Percentiles rank a stretch among this genome's conserved stretches.
Evolutionary conservation across 1,140 invertebrate species (phyloP).

Genomic region (roundworm (Caenorhabditis elegans)): DNA sequence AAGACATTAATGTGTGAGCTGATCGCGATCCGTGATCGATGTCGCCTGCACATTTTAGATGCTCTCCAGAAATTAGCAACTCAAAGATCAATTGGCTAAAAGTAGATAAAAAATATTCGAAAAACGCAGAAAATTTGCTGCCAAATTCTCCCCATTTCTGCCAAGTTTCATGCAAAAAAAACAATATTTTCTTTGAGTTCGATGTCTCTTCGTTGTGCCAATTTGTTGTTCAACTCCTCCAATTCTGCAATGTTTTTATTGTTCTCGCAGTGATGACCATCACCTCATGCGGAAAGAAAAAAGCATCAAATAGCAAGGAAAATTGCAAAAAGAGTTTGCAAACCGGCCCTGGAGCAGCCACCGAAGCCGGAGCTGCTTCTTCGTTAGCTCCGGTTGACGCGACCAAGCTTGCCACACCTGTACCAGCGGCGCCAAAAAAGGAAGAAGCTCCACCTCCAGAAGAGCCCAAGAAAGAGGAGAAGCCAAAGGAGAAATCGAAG

Average conservation of each 20-base stretch:
- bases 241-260: not conserved
- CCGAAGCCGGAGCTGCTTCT: too few relatives aligned
- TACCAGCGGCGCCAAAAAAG: not conserved
- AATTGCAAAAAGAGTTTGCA: not conserved
- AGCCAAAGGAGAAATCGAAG: constrained; percentile 4
- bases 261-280: not conserved
- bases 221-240: not conserved
- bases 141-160: not conserved
- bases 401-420: too few relatives aligned
- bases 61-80: too few relatives aligned
- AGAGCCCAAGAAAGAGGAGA: not conserved
- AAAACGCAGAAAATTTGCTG: too few relatives aligned
- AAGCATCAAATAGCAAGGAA: not conserved
- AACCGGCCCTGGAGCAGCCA: too few relatives aligned
- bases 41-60: too few relatives aligned
- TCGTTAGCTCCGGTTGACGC: not conserved
- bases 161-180: too few relatives aligned
- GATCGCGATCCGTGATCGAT: too few relatives aligned
- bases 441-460: not conserved
- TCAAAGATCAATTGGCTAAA: too few relatives aligned
- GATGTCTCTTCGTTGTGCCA: not conserved
- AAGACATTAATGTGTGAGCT: too few relatives aligned
- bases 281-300: not conserved
- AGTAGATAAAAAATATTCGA: too few relatives aligned
- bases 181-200: not conserved